Conservation (phyloP, 2,113 vertebrate species). For the Malurus alboscapulatus region DNA sequence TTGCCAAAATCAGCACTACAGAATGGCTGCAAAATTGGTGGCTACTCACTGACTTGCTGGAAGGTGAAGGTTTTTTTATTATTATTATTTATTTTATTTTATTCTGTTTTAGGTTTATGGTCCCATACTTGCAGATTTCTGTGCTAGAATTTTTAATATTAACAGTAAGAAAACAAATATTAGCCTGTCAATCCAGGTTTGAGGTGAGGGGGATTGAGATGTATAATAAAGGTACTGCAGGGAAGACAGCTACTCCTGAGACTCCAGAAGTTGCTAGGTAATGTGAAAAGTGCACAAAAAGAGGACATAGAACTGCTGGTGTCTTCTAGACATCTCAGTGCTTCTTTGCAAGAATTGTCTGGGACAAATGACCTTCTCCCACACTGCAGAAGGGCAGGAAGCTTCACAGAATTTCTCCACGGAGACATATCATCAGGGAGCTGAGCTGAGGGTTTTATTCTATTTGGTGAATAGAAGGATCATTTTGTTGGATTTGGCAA, state of each 20-base stretch:
- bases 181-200: neutral
- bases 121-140: neutral
- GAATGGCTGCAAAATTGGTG: neutral
- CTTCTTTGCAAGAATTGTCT: neutral
- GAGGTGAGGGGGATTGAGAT: neutral
- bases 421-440: neutral
- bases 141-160: neutral
- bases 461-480: neutral
- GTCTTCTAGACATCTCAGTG: neutral
- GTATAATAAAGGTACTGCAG: neutral
- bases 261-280: neutral
- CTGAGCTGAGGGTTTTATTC: neutral
- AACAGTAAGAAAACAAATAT: neutral
- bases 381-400: neutral
- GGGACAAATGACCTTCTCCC: neutral
- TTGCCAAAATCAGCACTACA: neutral
- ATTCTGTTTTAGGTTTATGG: neutral
- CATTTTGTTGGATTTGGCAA: neutral
- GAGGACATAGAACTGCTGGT: neutral
- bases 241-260: neutral
- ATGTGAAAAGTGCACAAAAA: neutral
- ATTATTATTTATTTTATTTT: neutral
- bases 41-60: neutral
- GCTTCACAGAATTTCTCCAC: neutral
- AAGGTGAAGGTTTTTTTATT: neutral